phyloP scores from a whole-genome alignment of 2,113 vertebrate species.

The Nerophis ophidion region DNA sequence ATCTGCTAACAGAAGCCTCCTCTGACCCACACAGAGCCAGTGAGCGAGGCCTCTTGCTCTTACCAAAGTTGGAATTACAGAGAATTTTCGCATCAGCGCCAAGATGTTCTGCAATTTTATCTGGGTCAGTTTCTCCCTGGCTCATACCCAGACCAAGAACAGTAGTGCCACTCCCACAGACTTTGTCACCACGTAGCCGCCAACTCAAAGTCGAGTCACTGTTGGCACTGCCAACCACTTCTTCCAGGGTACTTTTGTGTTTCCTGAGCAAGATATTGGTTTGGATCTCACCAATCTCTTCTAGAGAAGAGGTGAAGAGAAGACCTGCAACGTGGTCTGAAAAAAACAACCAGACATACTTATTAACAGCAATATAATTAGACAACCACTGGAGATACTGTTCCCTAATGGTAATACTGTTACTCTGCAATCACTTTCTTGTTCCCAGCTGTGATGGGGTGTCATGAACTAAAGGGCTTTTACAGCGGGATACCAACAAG shows the following conservation, averaged over 20 bases:
- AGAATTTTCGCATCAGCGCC: conserved; percentile 60
- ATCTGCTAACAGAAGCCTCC: conserved; percentile 15
- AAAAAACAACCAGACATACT: not conserved
- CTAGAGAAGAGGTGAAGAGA: conserved; percentile 78
- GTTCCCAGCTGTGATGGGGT: no score
- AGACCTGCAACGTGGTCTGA: conserved; percentile 72
- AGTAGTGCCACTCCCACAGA: conserved; percentile 44
- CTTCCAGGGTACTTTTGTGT: conserved; percentile 76
- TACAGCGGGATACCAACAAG: no score
- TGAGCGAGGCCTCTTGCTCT: conserved; percentile 69
- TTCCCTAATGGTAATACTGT: no score
- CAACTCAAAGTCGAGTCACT: conserved; percentile 63
- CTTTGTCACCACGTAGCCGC: conserved; percentile 76
- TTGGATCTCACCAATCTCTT: conserved; percentile 69
- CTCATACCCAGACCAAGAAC: conserved; percentile 54
- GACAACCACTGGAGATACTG: no score
- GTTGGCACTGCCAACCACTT: conserved; percentile 65
- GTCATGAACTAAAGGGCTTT: no score
- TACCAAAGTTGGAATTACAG: conserved; percentile 23
- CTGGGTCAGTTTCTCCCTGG: conserved; percentile 57
- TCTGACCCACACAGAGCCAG: conserved; percentile 63
- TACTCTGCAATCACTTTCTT: no score
- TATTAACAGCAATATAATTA: no score
- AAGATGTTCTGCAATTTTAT: conserved; percentile 52
- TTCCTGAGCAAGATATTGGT: conserved; percentile 72